phyloP scores from a whole-genome alignment of 2,113 vertebrate genomes.

The Romanogobio albipinnatus region DNA sequence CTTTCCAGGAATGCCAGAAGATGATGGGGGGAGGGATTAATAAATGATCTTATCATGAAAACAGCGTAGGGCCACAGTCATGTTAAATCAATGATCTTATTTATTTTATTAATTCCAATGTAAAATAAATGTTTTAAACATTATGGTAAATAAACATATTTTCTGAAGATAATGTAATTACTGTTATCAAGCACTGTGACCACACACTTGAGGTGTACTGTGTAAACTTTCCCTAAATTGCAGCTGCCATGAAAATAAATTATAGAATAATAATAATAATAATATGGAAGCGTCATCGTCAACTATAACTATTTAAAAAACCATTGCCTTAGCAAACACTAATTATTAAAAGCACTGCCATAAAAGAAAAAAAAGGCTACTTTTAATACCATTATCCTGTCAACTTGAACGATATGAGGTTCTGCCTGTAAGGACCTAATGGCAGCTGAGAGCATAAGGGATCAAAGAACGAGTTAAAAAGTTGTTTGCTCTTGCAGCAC shows the following conservation, averaged over 20 bases:
- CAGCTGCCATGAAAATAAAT: background rate
- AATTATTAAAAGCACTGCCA: background rate
- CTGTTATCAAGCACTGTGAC: too few relatives aligned
- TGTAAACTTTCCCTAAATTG: background rate
- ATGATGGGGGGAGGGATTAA: constrained; percentile 1
- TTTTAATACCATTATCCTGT: constrained; percentile 3
- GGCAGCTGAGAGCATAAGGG: constrained; percentile 1
- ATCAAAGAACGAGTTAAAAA: constrained; percentile 28
- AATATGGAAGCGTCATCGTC: background rate
- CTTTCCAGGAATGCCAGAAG: constrained; percentile 46
- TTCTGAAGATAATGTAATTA: too few relatives aligned
- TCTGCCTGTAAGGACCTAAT: background rate
- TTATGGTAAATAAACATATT: background rate
- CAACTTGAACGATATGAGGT: constrained; percentile 16
- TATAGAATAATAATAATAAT: background rate
- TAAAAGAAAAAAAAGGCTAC: background rate
- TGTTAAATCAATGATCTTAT: background rate
- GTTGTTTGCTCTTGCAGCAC: constrained; percentile 27
- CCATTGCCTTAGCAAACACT: background rate
- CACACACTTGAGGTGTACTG: background rate
- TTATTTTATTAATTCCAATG: background rate
- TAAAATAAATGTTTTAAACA: background rate
- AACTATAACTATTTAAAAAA: background rate
- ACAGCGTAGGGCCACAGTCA: background rate
- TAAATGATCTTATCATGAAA: background rate